Percentiles rank a stretch among this genome's conserved stretches.
phyloP scores from a whole-genome alignment of 2,113 vertebrate species.

The Suricata suricatta region DNA sequence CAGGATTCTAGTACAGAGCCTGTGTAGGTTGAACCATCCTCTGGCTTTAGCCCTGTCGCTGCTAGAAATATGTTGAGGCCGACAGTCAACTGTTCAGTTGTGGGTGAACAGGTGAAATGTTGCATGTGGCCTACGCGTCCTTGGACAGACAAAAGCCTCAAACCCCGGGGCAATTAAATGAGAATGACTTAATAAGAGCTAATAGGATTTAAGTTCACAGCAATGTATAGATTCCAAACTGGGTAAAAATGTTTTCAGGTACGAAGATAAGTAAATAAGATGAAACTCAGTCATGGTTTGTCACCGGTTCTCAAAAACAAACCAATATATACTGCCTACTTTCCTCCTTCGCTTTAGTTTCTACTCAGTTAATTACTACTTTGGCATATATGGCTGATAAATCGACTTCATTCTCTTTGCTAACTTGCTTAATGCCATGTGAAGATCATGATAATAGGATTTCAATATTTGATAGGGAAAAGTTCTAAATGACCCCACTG shows the following conservation, averaged over 20 bases:
- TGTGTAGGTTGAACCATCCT: constrained; percentile 37
- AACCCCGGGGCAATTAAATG: neutral
- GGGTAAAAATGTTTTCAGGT: neutral
- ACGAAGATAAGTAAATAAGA: constrained; percentile 66
- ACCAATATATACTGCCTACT: constrained; percentile 52
- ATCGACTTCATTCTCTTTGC: constrained; percentile 74
- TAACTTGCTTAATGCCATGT: constrained; percentile 68
- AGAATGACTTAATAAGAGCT: neutral
- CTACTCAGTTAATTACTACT: constrained; percentile 68
- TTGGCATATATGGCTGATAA: constrained; percentile 67
- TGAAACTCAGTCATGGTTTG: neutral
- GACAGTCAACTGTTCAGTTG: neutral
- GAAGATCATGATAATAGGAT: constrained; percentile 72
- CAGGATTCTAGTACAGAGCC: neutral
- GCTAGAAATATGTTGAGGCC: neutral
- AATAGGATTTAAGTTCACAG: neutral
- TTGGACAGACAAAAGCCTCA: neutral
- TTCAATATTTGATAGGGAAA: constrained; percentile 66
- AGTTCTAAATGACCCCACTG: constrained; percentile 50
- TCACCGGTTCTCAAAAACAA: constrained; percentile 52
- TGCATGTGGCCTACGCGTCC: neutral
- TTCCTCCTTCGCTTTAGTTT: constrained; percentile 40
- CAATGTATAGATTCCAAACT: neutral
- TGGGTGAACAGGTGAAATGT: neutral
- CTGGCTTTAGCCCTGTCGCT: neutral